phyloP scores from a whole-genome alignment of 2,888 invertebrate species.

The Polymixis flavicincta region DNA sequence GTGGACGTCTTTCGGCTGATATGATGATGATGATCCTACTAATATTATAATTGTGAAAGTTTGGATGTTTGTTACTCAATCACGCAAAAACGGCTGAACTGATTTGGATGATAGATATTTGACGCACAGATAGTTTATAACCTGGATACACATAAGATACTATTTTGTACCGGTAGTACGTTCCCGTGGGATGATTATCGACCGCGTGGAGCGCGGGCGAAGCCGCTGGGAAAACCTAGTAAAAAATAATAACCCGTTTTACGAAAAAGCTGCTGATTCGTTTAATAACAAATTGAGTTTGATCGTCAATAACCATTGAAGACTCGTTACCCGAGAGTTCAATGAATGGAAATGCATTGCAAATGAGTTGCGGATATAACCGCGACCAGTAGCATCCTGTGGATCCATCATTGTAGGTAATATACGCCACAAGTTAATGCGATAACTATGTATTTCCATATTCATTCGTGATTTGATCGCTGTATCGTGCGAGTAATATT shows the following conservation, averaged over 20 bases:
- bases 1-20: too few relatives aligned
- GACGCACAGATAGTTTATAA: too few relatives aligned
- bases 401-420: constrained; percentile 25
- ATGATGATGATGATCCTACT: too few relatives aligned
- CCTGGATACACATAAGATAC: too few relatives aligned
- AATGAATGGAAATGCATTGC: constrained; percentile 32
- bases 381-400: constrained; percentile 37
- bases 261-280: constrained; percentile 1
- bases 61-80: too few relatives aligned
- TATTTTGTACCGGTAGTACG: too few relatives aligned
- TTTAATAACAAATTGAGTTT: neutral
- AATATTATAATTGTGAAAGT: too few relatives aligned
- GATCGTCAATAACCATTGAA: constrained; percentile 10
- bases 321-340: constrained; percentile 14
- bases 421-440: constrained; percentile 21
- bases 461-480: constrained; percentile 25
- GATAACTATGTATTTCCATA: constrained; percentile 39
- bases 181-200: too few relatives aligned
- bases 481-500: constrained; percentile 37
- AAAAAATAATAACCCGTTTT: neutral
- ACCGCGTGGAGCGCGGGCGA: too few relatives aligned
- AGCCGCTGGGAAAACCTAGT: too few relatives aligned
- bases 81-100: too few relatives aligned
- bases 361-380: constrained; percentile 44
- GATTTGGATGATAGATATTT: too few relatives aligned